A percentile compares a stretch with the other conserved stretches of the same genome.
Conservation (phyloP, 2,797 vertebrate genomes). For the Eupleurogrammus muticus region DNA sequence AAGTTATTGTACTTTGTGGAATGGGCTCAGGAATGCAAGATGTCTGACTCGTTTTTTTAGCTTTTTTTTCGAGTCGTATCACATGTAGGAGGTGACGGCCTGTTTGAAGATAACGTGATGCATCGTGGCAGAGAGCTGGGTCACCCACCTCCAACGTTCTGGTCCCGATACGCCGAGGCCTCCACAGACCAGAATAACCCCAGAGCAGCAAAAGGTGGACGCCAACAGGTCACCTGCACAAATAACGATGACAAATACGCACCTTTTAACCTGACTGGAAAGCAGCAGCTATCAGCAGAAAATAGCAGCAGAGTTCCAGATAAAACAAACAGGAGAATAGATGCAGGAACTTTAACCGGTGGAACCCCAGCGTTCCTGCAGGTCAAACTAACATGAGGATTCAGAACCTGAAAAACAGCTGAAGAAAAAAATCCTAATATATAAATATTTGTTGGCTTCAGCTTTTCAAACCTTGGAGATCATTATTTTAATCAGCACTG, state of each 20-base stretch:
- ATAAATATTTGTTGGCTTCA: too few species aligned
- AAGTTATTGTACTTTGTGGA: conserved; percentile 99
- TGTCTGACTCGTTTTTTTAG: conserved; percentile 86
- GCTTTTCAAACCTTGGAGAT: too few species aligned
- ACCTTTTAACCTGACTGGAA: conserved; percentile 11
- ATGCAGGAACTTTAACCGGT: conserved; percentile 36
- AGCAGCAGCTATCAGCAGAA: conserved; percentile 25
- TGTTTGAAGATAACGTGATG: conserved; percentile 87
- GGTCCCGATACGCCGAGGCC: conserved; percentile 23
- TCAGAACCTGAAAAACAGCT: too few species aligned
- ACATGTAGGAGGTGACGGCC: conserved; percentile 77
- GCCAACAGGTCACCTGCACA: conserved; percentile 39
- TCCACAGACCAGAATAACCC: conserved; percentile 8
- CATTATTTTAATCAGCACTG: too few species aligned
- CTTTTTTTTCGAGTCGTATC: conserved; percentile 75
- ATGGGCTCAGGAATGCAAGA: conserved; percentile 91
- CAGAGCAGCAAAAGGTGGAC: conserved; percentile 1
- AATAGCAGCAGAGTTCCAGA: conserved; percentile 11
- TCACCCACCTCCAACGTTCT: conserved; percentile 55
- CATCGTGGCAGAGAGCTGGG: conserved; percentile 60
- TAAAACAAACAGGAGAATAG: conserved; percentile 35
- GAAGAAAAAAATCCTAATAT: too few species aligned
- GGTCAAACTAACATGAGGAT: too few species aligned
- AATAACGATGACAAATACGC: conserved; percentile 16
- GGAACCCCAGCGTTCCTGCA: conserved; percentile 15